Conservation (phyloP, 2,113 vertebrate species). For the Zosterops pallidus region DNA sequence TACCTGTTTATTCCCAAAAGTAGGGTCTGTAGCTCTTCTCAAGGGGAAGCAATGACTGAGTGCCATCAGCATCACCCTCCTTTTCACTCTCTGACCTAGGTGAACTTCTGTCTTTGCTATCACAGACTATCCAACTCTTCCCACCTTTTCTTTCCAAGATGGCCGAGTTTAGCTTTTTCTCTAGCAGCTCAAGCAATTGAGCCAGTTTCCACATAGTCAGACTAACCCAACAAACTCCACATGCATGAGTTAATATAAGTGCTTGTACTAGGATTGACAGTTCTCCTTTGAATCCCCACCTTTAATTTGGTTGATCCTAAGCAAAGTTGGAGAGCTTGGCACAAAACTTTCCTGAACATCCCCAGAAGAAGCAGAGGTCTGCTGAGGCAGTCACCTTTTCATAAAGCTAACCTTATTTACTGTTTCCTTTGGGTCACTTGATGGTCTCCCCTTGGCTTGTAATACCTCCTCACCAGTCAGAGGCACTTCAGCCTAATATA, state of each 20-base stretch:
- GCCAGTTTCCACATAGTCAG: not conserved
- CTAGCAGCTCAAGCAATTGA: not conserved
- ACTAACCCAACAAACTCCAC: not conserved
- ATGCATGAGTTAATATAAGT: not conserved
- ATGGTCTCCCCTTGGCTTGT: not conserved
- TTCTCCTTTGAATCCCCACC: not conserved
- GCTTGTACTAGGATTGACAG: not conserved
- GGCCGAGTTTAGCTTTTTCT: not conserved
- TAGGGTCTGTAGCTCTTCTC: not conserved
- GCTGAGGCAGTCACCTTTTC: not conserved
- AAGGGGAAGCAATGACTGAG: fast-evolving
- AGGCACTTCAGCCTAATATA: not conserved
- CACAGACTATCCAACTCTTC: not conserved
- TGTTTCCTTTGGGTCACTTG: not conserved
- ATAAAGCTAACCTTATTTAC: not conserved
- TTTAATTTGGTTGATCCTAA: not conserved
- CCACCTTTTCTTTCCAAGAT: not conserved
- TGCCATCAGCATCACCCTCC: not conserved
- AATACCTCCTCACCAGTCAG: not conserved
- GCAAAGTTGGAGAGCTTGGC: not conserved
- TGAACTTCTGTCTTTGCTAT: not conserved
- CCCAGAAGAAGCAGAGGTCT: not conserved
- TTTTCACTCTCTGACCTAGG: not conserved
- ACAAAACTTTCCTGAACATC: not conserved
- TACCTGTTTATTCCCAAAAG: not conserved